Conservation (phyloP, 2,888 invertebrate species). For the Orthonevra nobilis region DNA sequence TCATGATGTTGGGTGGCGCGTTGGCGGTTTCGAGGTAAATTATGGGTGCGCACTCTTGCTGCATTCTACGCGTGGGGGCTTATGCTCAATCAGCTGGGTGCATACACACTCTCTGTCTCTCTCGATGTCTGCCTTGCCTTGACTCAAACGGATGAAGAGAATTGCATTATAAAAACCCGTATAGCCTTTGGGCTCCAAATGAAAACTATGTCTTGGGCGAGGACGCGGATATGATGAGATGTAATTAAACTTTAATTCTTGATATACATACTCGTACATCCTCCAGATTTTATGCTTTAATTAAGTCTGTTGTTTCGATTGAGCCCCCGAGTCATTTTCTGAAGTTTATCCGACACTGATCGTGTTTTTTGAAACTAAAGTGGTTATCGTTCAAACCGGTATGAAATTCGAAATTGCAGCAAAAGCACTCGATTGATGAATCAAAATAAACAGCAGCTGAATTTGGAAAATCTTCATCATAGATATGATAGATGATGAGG, state of each 20-base stretch:
- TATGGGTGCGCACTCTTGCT: background rate
- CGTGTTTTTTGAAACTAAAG: slow-evolving; percentile 29
- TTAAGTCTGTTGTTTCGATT: slow-evolving; percentile 17
- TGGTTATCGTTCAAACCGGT: no score
- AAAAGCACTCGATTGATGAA: no score
- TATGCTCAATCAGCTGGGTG: background rate
- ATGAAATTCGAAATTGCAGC: no score
- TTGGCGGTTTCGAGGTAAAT: background rate
- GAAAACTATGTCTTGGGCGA: no score
- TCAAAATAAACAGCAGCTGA: no score
- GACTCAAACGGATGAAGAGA: slow-evolving; percentile 1
- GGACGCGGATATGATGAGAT: slow-evolving; percentile 1
- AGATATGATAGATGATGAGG: no score
- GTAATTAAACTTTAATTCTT: slow-evolving; percentile 20
- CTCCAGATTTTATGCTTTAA: slow-evolving; percentile 19
- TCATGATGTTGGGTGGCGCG: slow-evolving; percentile 21
- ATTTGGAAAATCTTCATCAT: no score
- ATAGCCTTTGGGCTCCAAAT: slow-evolving; percentile 6
- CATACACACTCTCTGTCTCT: no score
- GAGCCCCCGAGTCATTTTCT: slow-evolving; percentile 12
- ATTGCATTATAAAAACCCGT: slow-evolving; percentile 46
- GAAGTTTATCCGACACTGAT: slow-evolving; percentile 29
- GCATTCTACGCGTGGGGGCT: slow-evolving; percentile 28
- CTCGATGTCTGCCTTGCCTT: no score
- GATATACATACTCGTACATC: background rate